phyloP scores from a whole-genome alignment of 2,888 invertebrate species.

The Magallana nippona region DNA sequence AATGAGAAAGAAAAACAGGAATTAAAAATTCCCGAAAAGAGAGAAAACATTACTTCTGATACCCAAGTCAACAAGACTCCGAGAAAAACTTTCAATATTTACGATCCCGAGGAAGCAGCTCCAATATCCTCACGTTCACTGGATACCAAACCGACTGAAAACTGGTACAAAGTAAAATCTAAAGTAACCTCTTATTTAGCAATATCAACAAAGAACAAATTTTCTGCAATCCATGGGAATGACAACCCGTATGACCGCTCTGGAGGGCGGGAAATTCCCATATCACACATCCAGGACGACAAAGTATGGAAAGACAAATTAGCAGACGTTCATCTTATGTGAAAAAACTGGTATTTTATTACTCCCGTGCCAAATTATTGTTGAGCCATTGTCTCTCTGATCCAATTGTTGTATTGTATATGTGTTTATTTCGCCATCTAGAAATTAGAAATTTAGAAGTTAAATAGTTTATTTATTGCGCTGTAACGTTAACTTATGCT shows the following conservation, averaged over 20 bases:
- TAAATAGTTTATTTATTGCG: too few species aligned
- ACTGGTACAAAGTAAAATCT: conserved; percentile 2
- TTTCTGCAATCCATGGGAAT: conserved; percentile 30
- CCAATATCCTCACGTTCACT: neutral
- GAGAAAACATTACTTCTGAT: too few species aligned
- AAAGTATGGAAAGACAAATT: neutral
- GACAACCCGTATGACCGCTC: conserved; percentile 18
- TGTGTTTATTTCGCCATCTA: too few species aligned
- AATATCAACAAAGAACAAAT: conserved; percentile 20
- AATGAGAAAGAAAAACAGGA: too few species aligned
- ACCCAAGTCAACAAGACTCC: neutral
- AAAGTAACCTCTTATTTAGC: neutral
- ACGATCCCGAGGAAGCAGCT: conserved; percentile 6
- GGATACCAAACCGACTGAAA: neutral
- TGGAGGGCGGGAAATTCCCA: neutral
- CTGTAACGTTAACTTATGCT: too few species aligned
- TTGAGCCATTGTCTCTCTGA: too few species aligned
- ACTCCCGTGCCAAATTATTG: too few species aligned
- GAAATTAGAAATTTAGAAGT: too few species aligned
- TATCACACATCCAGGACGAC: conserved; percentile 25
- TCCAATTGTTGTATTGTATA: too few species aligned
- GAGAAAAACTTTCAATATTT: neutral
- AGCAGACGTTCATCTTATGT: conserved; percentile 34
- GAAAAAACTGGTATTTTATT: neutral
- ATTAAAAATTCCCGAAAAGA: too few species aligned